These are phyloP conservation scores for Arothron firmamentum DNA, from an alignment of 2,113 vertebrate genomes.

Conservation along the genomic window DNA sequence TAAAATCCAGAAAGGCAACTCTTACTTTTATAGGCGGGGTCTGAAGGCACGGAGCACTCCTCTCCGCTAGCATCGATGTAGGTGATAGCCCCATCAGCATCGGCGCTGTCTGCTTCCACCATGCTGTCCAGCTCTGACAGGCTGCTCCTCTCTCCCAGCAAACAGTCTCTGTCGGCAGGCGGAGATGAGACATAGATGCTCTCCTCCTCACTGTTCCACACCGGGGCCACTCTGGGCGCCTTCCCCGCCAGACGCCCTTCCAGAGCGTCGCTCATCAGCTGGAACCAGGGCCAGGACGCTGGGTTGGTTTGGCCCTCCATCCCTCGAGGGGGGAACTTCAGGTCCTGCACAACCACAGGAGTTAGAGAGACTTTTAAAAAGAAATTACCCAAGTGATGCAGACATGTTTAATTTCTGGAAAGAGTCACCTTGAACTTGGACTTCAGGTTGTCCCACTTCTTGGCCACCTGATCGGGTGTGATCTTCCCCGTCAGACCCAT, in stretches of 20 bases:
- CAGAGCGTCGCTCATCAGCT: constrained; percentile 73
- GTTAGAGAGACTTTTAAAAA: background rate
- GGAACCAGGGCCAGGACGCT: constrained; percentile 77
- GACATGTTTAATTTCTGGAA: no score
- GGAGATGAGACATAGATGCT: constrained; percentile 48
- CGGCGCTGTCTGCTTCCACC: constrained; percentile 31
- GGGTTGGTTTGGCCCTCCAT: constrained; percentile 66
- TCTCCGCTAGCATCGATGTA: constrained; percentile 70
- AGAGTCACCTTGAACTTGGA: constrained; percentile 73
- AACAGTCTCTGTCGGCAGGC: constrained; percentile 44
- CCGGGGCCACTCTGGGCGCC: constrained; percentile 53
- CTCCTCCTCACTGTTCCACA: constrained; percentile 66
- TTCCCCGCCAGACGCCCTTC: constrained; percentile 64
- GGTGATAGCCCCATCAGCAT: constrained; percentile 46
- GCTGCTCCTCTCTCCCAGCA: constrained; percentile 44
- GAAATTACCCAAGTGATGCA: background rate
- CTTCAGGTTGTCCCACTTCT: constrained; percentile 81
- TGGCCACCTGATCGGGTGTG: constrained; percentile 74
- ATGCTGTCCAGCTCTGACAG: constrained; percentile 60
- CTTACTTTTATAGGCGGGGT: constrained; percentile 65
- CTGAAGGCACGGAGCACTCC: constrained; percentile 58
- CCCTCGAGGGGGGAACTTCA: constrained; percentile 67
- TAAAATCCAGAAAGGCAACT: no score
- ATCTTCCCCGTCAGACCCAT: constrained; percentile 73
- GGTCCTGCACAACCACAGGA: constrained; percentile 39